A percentile compares a stretch with the other conserved stretches of the same genome.
Evolutionary conservation across 1,140 invertebrate species (phyloP).

Genomic region (Pseudomyrmex gracilis): DNA sequence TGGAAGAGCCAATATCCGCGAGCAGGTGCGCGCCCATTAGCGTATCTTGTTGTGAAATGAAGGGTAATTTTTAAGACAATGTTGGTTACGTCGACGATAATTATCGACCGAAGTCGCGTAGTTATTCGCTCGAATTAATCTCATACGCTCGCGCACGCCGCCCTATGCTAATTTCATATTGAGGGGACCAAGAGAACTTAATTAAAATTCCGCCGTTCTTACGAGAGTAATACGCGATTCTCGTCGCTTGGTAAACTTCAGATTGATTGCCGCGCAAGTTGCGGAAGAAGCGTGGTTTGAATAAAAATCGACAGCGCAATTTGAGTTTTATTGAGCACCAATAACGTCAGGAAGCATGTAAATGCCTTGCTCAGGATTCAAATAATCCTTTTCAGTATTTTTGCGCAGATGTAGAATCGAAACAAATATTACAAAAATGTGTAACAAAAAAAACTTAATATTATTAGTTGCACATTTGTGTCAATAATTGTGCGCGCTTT

Average conservation of each 20-base stretch:
- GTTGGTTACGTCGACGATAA: conserved; percentile 41
- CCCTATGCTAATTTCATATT: conserved; percentile 29
- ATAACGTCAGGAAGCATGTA: background rate
- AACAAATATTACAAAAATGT: background rate
- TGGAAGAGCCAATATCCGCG: conserved; percentile 57
- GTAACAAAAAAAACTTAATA: too few species aligned
- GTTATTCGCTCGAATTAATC: conserved; percentile 53
- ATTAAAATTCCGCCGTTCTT: conserved; percentile 37
- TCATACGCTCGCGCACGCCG: background rate
- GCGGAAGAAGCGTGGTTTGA: background rate
- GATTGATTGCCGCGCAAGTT: background rate
- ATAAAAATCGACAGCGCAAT: background rate
- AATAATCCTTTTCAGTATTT: background rate
- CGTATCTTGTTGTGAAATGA: conserved; percentile 56
- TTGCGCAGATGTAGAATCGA: too few species aligned
- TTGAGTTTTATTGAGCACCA: background rate
- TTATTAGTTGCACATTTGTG: background rate
- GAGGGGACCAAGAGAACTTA: conserved; percentile 31
- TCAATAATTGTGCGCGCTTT: background rate
- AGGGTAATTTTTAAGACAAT: conserved; percentile 57
- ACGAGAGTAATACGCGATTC: background rate
- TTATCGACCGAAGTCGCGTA: conserved; percentile 36
- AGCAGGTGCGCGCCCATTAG: conserved; percentile 56
- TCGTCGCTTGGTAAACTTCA: background rate
- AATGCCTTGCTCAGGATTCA: background rate